Evolutionary conservation across 30 jellyfish, hydroid and myxozoan genomes (phyloP), one percentile per base, ranked within the genome.

Genomic region (Turritopsis dohrnii): DNA sequence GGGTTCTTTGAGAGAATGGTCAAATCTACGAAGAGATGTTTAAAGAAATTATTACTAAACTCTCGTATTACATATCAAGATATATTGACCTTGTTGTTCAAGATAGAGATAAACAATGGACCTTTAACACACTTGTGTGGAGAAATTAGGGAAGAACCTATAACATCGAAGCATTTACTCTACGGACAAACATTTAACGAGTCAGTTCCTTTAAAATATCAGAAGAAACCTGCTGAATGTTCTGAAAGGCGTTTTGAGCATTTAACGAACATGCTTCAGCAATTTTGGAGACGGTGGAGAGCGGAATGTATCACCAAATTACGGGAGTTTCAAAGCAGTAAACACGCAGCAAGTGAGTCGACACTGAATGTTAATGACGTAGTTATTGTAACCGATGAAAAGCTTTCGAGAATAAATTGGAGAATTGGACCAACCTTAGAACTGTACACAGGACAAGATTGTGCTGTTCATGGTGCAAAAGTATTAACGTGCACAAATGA

Each of bases 261-360:
- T 21, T 21, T 21, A 9, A 69, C 28, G 8, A 23, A n/a, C 30
- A n/a, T 69, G 8, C 29, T 66, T 7, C 0, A 23, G 17, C 77
- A 0, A 7, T 69, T 69, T 69, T 69, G 1, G 76, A 66, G 76
- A 21, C 76, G 29, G 76, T 66, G 76, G 76, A 66, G 76, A 66
- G 29, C 27, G 29, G 29, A 66, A 21, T 66, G 17, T 26, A 21
- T 66, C 27, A 66, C 76, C 17, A 17, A 66, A 66, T 17, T 66
- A 21, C 72, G 76, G 29, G 76, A 66, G 29, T 66, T 21, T 17
- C 76, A 66, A 21, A 66, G 29, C 7, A 21, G 29, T 66, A 21
- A 66, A 26, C 29, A 17, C 27, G 29, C 27, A 66, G 17, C 29
- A 8, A 21, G 9, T 21, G 29, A 66, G 27, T 21, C 27, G 27